phyloP scores from a whole-genome alignment of 2,113 vertebrate species.

The Smithornis capensis region DNA sequence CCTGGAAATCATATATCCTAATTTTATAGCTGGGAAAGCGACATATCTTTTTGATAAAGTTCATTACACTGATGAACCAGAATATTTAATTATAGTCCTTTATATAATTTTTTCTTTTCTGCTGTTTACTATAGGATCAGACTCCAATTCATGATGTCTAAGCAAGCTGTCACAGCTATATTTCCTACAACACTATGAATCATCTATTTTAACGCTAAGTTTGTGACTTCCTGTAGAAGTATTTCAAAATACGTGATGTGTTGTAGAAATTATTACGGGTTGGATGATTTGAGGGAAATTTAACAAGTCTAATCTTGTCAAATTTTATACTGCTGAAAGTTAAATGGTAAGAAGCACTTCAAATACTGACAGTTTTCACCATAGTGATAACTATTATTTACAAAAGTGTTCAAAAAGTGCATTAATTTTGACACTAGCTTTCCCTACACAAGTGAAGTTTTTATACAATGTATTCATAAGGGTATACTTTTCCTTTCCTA shows the following conservation, averaged over 20 bases:
- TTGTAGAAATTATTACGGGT: background rate
- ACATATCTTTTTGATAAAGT: background rate
- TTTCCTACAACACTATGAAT: background rate
- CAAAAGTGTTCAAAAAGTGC: background rate
- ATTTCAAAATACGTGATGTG: background rate
- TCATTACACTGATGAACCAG: background rate
- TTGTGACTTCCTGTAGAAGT: background rate
- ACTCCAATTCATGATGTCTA: background rate
- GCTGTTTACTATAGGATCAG: background rate
- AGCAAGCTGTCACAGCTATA: background rate
- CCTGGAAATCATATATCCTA: background rate
- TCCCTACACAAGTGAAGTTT: background rate
- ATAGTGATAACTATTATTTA: background rate
- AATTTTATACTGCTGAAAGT: background rate
- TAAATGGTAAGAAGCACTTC: background rate
- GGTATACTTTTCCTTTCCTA: background rate
- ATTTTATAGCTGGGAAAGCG: background rate
- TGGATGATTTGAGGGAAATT: background rate
- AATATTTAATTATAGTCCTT: background rate
- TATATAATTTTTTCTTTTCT: background rate
- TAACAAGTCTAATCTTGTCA: background rate
- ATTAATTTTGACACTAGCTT: background rate
- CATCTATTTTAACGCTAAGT: background rate
- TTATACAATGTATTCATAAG: background rate
- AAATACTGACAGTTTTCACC: background rate